Conservation (phyloP, 2,113 vertebrate species). For the Labeo rohita region DNA sequence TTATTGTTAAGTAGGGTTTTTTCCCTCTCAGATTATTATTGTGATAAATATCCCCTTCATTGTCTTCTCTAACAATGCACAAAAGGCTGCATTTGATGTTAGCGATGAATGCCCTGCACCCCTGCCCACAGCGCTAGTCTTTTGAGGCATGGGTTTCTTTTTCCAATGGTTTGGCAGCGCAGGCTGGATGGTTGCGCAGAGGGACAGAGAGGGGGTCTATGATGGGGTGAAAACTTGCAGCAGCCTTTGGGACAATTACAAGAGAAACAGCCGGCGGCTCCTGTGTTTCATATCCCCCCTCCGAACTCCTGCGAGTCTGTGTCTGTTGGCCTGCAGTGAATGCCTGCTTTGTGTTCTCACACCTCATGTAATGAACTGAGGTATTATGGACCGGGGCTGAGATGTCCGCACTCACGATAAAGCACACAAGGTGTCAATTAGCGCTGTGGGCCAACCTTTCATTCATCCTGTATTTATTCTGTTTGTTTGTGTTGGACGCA, state of each 20-base stretch:
- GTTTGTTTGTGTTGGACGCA: slow-evolving; percentile 13
- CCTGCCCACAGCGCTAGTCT: slow-evolving; percentile 31
- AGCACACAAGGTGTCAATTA: slow-evolving; percentile 45
- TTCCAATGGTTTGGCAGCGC: slow-evolving; percentile 54
- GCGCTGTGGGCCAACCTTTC: slow-evolving; percentile 5
- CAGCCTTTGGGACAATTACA: slow-evolving; percentile 56
- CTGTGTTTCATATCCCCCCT: slow-evolving; percentile 41
- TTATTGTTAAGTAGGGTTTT: slow-evolving; percentile 8
- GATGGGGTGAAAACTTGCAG: slow-evolving; percentile 52
- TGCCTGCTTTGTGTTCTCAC: slow-evolving; percentile 56
- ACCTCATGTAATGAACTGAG: slow-evolving; percentile 56
- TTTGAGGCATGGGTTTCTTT: slow-evolving; percentile 42
- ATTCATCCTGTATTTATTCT: slow-evolving; percentile 29
- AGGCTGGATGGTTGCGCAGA: background rate
- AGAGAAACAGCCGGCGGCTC: slow-evolving; percentile 53
- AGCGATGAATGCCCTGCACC: slow-evolving; percentile 3
- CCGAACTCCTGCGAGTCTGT: slow-evolving; percentile 53
- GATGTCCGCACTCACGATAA: slow-evolving; percentile 41
- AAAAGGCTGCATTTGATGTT: slow-evolving; percentile 26
- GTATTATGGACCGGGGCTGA: slow-evolving; percentile 36
- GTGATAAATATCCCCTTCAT: slow-evolving; percentile 42
- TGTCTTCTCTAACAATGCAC: slow-evolving; percentile 41
- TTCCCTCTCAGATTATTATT: slow-evolving; percentile 27
- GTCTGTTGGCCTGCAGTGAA: slow-evolving; percentile 56
- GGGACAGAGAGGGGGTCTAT: slow-evolving; percentile 21